A percentile compares a stretch with the other conserved stretches of the same genome.
These are phyloP conservation scores for Petroica traversi DNA, from an alignment of 2,113 vertebrate genomes.

Conservation along the genomic window DNA sequence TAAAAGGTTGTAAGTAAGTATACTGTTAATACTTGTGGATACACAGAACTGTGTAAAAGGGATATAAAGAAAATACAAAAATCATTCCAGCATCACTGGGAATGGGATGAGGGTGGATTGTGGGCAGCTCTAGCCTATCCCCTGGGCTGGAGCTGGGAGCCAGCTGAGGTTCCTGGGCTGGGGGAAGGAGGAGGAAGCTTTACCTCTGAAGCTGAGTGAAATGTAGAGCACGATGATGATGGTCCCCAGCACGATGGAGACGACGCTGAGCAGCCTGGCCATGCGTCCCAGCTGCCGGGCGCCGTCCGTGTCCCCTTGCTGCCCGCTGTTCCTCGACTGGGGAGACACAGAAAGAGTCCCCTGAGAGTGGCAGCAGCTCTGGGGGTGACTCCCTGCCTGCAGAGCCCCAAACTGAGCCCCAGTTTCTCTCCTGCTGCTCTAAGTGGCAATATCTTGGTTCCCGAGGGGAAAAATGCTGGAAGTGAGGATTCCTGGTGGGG, in stretches of 20 bases:
- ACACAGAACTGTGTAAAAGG: no score
- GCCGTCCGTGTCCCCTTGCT: conserved; percentile 84
- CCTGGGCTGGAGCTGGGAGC: background rate
- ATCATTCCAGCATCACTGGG: no score
- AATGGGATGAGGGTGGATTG: fast-evolving
- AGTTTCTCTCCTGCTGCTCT: background rate
- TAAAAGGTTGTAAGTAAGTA: no score
- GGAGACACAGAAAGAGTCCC: background rate
- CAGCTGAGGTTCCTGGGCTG: background rate
- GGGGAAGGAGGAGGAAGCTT: background rate
- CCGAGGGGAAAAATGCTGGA: background rate
- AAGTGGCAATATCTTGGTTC: background rate
- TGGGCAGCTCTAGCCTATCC: fast-evolving
- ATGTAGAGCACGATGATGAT: conserved; percentile 80
- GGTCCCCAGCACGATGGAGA: conserved; percentile 82
- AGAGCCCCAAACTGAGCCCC: background rate
- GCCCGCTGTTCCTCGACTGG: conserved; percentile 86
- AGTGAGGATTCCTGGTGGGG: background rate
- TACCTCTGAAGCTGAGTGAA: conserved; percentile 81
- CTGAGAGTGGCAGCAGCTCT: background rate
- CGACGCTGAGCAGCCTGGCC: conserved; percentile 83
- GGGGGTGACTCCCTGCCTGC: background rate
- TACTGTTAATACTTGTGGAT: no score
- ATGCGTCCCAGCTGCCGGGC: conserved; percentile 84
- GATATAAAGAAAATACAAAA: no score